These are phyloP conservation scores for Drosophila kohkoa DNA, from an alignment of 1,140 invertebrate species.

Conservation along the genomic window DNA sequence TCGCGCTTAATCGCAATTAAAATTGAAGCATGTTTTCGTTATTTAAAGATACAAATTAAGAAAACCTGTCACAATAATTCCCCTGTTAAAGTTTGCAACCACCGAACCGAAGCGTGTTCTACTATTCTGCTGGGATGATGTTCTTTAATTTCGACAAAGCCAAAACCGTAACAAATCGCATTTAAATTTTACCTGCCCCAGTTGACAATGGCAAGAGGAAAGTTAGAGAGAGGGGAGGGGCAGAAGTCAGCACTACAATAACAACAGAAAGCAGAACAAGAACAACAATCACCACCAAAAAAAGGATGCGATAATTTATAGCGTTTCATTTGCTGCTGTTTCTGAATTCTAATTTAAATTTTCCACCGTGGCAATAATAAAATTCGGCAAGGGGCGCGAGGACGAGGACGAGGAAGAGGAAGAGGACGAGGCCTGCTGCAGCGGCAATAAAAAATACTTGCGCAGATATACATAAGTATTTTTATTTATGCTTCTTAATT, in stretches of 20 bases:
- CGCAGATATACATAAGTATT: conserved; percentile 50
- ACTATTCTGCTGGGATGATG: conserved; percentile 12
- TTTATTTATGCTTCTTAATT: conserved; percentile 83
- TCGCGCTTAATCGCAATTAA: neutral
- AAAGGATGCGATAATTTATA: conserved; percentile 83
- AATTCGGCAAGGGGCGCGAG: conserved; percentile 48
- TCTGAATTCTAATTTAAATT: conserved; percentile 84
- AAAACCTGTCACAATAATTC: conserved; percentile 76
- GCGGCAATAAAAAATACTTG: conserved; percentile 62
- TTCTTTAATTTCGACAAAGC: conserved; percentile 71
- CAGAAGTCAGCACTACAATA: conserved; percentile 21
- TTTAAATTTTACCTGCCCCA: conserved; percentile 80
- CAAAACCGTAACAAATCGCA: conserved; percentile 84
- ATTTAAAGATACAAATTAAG: conserved; percentile 62
- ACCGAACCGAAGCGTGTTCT: conserved; percentile 24
- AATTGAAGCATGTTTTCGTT: conserved; percentile 22
- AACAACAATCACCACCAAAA: conserved; percentile 71
- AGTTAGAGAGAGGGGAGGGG: neutral
- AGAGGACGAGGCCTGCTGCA: conserved; percentile 24
- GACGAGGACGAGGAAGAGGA: neutral
- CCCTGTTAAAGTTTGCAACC: conserved; percentile 24
- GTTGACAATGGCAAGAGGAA: conserved; percentile 4
- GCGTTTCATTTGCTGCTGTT: conserved; percentile 72
- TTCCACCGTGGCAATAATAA: conserved; percentile 70
- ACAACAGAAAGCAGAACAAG: conserved; percentile 4